Evolutionary conservation across 2,797 vertebrate species (phyloP).

Genomic region (Poeciliopsis infans): DNA sequence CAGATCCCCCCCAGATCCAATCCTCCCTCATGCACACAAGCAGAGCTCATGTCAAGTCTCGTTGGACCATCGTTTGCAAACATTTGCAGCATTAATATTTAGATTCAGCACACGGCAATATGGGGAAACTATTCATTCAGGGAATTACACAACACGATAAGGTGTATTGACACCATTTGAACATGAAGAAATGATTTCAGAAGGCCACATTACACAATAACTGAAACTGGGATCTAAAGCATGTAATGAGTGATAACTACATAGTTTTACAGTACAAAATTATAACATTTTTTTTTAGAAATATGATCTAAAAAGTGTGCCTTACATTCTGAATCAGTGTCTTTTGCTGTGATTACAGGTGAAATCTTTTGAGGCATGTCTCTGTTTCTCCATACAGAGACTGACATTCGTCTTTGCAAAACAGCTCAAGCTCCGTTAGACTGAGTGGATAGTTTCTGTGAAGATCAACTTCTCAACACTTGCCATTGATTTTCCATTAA

Average conservation of each 20-base stretch:
- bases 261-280: neutral
- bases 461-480: neutral
- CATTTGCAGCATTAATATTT: neutral
- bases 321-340: neutral
- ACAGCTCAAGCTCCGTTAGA: neutral
- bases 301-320: neutral
- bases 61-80: conserved; percentile 10
- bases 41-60: conserved; percentile 17
- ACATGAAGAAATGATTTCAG: neutral
- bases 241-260: neutral
- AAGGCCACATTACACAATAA: neutral
- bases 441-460: neutral
- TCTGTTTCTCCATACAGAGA: neutral
- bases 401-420: neutral
- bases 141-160: neutral
- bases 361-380: neutral
- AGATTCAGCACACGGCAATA: neutral
- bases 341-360: neutral
- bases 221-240: neutral
- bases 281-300: neutral
- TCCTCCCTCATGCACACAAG: conserved; percentile 16
- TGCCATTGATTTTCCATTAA: neutral
- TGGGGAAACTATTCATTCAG: neutral
- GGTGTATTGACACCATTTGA: neutral
- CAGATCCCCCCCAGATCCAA: conserved; percentile 48